Base-by-base conservation (phyloP, 2,797 vertebrate species). In the Eremophila alpestris region DNA sequence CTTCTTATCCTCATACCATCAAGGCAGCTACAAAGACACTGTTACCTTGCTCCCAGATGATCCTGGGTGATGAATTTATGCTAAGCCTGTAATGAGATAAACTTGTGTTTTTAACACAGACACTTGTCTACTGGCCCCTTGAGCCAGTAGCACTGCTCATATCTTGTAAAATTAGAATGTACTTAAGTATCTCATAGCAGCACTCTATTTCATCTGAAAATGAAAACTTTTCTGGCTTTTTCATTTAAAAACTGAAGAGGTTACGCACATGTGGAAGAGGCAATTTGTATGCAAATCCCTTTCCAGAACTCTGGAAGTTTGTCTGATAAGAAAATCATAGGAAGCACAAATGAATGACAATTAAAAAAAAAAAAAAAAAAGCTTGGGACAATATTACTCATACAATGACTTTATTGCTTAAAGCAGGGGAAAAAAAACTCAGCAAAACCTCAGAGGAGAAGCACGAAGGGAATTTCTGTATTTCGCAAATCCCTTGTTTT, bases 391-490 rank as follows among this genome's bases (percentile, higher is more conserved):
- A 48, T 26, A 67, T 94, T 94, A 94, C 56, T 95, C 94, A 94
- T 70, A 63, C 83, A 84, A 88, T 94, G 46, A 90, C 73, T 96
- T 84, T 77, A 70, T 95, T 38, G 24, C 94, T 91, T 93, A 68
- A 93, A 87, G 95, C 91, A 96, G 51, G 52, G 5, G 5, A 74
- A 81, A 69, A 64, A 77, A 67, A 60, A 9, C 55, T 70, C 36
- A 55, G 62, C 41, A 46, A 69, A 74, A 88, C n/a, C 87, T 98
- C 97, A 97, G 91, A 79, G 78, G 78, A 80, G 56, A 98, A 88
- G 84, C 75, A 97, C 5, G 91, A 45, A 30, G 95, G 95, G 97
- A 97, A 97, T 98, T 94, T 83, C 79, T 90, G 71, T 83, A 24
- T 97, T 94, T 95, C 34, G 32, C 81, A 91, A 94, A 94, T 88